phyloP scores from a whole-genome alignment of 35 echinoderm and acorn worm species.

The Stichopus chloronotus region DNA sequence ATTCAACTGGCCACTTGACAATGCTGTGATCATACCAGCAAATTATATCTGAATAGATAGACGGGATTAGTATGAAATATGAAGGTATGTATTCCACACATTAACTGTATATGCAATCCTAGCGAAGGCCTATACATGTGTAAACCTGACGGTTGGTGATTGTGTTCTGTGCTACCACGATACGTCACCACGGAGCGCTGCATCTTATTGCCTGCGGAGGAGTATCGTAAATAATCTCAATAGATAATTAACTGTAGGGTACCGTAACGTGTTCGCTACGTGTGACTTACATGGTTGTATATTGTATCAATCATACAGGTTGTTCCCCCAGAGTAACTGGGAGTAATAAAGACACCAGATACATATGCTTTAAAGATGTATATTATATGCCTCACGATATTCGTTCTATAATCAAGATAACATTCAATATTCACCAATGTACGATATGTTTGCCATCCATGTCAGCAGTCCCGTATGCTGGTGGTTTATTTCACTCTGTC shows the following conservation, averaged over 20 bases:
- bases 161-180: not conserved
- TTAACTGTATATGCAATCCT: too few relatives aligned
- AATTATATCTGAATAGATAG: too few relatives aligned
- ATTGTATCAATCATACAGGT: slow-evolving; percentile 15
- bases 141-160: not conserved
- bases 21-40: too few relatives aligned
- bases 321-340: slow-evolving; percentile 18
- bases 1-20: too few relatives aligned
- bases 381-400: not conserved
- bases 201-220: not conserved
- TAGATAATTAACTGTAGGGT: slow-evolving; percentile 31
- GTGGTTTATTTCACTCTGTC: too few relatives aligned
- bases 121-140: too few relatives aligned
- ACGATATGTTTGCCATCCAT: too few relatives aligned
- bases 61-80: too few relatives aligned
- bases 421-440: too few relatives aligned
- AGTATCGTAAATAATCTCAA: slow-evolving; percentile 14
- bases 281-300: slow-evolving; percentile 27
- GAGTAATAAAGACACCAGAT: slow-evolving; percentile 19
- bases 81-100: too few relatives aligned
- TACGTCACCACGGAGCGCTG: not conserved
- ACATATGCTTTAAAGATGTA: slow-evolving; percentile 29
- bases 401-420: too few relatives aligned
- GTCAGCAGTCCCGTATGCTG: too few relatives aligned
- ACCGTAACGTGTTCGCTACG: slow-evolving; percentile 20